Percentiles rank a stretch among this genome's conserved stretches.
phyloP scores from a whole-genome alignment of 2,113 vertebrate species.

The Prunella fulvescens region DNA sequence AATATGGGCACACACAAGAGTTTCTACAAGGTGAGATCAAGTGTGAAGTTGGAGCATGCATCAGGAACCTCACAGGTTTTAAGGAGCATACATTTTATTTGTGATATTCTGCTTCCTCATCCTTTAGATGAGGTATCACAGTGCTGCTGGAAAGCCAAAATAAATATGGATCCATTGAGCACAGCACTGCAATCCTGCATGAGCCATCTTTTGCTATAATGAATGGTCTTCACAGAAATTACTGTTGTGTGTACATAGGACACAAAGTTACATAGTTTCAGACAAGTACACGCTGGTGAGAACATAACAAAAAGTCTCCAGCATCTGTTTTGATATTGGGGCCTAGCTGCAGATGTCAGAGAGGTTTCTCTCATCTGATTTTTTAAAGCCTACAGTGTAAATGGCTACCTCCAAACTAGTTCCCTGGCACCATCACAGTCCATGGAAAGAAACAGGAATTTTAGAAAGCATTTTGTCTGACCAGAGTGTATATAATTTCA shows the following conservation, averaged over 20 bases:
- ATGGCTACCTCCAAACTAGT: not conserved
- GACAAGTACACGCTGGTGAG: not conserved
- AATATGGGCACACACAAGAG: not conserved
- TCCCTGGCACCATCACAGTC: not conserved
- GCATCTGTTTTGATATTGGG: fast-evolving
- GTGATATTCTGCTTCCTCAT: not conserved
- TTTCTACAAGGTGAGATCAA: not conserved
- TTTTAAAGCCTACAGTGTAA: not conserved
- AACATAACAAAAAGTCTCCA: not conserved
- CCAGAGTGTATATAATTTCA: not conserved
- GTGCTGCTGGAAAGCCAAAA: not conserved
- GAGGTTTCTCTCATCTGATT: not conserved
- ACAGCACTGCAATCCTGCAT: not conserved
- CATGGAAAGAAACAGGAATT: not conserved
- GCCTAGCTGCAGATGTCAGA: not conserved
- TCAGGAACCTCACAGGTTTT: not conserved
- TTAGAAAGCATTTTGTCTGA: not conserved
- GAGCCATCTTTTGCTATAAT: not conserved
- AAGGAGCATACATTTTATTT: not conserved
- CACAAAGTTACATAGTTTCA: not conserved
- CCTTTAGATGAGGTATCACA: not conserved
- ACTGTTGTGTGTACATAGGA: not conserved
- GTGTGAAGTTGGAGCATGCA: fast-evolving
- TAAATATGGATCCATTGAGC: not conserved
- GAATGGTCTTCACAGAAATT: not conserved